Evolutionary conservation across 2,888 invertebrate species (phyloP).

Genomic region (Hypomecis atomaria): DNA sequence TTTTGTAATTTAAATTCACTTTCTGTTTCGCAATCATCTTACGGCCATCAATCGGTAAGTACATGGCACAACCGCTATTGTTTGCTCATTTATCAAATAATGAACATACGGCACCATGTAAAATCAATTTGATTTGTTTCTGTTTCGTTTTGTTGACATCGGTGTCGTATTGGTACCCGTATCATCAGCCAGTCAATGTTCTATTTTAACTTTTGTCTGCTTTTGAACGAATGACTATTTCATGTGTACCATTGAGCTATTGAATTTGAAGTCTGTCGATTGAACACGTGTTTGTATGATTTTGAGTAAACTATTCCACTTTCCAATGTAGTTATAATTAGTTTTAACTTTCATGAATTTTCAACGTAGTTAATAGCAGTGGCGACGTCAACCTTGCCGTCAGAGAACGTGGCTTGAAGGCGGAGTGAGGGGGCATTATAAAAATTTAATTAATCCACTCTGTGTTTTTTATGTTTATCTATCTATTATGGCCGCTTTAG

Average conservation of each 20-base stretch:
- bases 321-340: background rate
- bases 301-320: background rate
- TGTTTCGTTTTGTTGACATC: too few species aligned
- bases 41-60: background rate
- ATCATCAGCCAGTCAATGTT: too few species aligned
- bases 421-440: background rate
- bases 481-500: background rate
- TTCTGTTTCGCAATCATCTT: slow-evolving; percentile 4
- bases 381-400: background rate
- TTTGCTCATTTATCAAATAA: background rate
- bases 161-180: too few species aligned
- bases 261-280: background rate
- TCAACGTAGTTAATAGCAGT: background rate
- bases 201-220: too few species aligned
- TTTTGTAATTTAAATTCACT: slow-evolving; percentile 7
- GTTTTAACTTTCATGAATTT: slow-evolving; percentile 7
- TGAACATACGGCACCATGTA: too few species aligned
- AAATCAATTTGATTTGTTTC: too few species aligned
- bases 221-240: too few species aligned
- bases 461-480: background rate
- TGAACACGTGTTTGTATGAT: background rate
- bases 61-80: background rate
- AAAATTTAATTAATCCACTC: background rate
- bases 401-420: background rate
- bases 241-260: background rate